Percentiles rank a stretch among this genome's conserved stretches.
Conservation (phyloP, 1,140 invertebrate genomes). For the Hesperophylax magnus region DNA sequence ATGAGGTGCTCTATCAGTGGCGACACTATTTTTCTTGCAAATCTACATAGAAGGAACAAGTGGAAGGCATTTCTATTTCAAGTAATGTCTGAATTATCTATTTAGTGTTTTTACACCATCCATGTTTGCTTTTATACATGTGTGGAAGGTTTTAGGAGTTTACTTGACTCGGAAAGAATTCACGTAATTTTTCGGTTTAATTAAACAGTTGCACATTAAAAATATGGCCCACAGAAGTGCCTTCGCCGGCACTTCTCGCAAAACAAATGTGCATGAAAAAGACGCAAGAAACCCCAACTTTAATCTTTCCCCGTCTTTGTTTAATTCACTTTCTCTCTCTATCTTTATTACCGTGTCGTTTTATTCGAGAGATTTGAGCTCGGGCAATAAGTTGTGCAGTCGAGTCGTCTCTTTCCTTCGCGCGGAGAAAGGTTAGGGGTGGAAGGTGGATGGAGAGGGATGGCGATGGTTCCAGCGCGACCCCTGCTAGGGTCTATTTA, state of each 20-base stretch:
- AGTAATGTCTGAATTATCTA: too few relatives aligned
- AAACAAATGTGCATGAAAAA: conserved; percentile 57
- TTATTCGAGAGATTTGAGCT: conserved; percentile 70
- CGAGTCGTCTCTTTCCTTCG: conserved; percentile 38
- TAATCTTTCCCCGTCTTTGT: conserved; percentile 74
- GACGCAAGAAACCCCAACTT: conserved; percentile 60
- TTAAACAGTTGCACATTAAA: too few relatives aligned
- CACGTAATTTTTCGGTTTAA: too few relatives aligned
- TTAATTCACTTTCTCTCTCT: conserved; percentile 74
- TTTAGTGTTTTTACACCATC: too few relatives aligned
- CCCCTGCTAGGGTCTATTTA: conserved; percentile 55
- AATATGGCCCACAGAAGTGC: neutral
- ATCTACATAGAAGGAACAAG: too few relatives aligned
- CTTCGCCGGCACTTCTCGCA: neutral
- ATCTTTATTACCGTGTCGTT: conserved; percentile 73
- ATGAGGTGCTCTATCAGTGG: too few relatives aligned
- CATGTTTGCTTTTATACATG: too few relatives aligned
- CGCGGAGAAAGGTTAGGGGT: neutral
- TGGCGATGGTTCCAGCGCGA: conserved; percentile 8
- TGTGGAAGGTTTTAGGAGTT: too few relatives aligned
- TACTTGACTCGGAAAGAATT: too few relatives aligned
- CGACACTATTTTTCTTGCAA: too few relatives aligned
- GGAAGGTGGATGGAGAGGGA: conserved; percentile 26
- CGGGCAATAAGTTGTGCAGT: conserved; percentile 52
- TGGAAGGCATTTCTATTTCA: too few relatives aligned